phyloP scores from a whole-genome alignment of 2,797 vertebrate species.

The Phataginus tetradactyla region DNA sequence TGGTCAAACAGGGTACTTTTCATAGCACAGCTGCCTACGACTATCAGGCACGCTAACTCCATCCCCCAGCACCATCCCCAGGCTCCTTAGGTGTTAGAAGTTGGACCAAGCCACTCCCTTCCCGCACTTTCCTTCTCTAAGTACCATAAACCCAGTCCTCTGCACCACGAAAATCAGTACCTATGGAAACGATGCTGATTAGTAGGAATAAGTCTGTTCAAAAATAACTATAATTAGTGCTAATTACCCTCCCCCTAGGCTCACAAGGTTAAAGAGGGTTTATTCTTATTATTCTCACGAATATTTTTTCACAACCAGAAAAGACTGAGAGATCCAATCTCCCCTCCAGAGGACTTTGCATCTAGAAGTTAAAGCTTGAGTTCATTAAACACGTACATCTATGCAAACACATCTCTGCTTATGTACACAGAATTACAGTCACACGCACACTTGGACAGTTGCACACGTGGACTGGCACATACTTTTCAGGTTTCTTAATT shows the following conservation, averaged over 20 bases:
- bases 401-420: neutral
- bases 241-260: slow-evolving; percentile 40
- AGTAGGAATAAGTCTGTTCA: slow-evolving; percentile 20
- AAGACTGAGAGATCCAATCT: slow-evolving; percentile 1
- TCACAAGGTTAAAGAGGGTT: slow-evolving; percentile 47
- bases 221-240: slow-evolving; percentile 64
- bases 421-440: neutral
- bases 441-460: neutral
- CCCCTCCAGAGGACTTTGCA: neutral
- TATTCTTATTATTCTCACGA: slow-evolving; percentile 24
- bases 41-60: neutral
- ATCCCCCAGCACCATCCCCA: rapidly evolving
- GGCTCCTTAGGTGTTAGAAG: neutral
- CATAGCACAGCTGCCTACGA: neutral
- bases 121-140: neutral
- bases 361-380: neutral
- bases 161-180: neutral
- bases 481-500: slow-evolving; percentile 45
- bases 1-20: neutral
- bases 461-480: neutral
- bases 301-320: slow-evolving; percentile 4
- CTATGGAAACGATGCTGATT: slow-evolving; percentile 10
- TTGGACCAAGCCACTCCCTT: neutral
- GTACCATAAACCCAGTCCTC: neutral
- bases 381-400: slow-evolving; percentile 6